phyloP scores from a whole-genome alignment of 2,797 vertebrate species.

The Sebastes umbrosus region DNA sequence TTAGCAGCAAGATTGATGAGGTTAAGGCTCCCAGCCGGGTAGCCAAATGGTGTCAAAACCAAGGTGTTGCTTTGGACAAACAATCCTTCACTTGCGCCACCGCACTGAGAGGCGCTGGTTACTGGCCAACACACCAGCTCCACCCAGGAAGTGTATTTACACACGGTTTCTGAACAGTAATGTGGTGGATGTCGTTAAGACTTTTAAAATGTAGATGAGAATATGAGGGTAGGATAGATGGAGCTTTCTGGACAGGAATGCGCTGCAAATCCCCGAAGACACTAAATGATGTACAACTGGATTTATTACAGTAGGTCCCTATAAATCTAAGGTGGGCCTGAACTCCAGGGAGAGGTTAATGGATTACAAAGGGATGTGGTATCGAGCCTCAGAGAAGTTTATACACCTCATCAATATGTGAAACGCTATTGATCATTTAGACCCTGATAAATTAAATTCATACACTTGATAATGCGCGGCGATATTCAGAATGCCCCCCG shows the following conservation, averaged over 20 bases:
- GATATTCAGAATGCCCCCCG: constrained; percentile 67
- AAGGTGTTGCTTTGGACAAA: constrained; percentile 73
- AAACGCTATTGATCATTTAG: constrained; percentile 85
- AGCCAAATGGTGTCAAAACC: constrained; percentile 77
- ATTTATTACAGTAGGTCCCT: constrained; percentile 86
- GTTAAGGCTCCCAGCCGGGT: constrained; percentile 77
- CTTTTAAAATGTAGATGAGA: constrained; percentile 58
- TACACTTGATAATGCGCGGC: constrained; percentile 80
- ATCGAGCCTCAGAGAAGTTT: constrained; percentile 87
- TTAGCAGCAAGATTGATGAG: constrained; percentile 86
- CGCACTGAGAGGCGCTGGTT: constrained; percentile 10
- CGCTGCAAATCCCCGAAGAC: constrained; percentile 82
- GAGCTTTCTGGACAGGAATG: constrained; percentile 75
- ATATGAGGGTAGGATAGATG: constrained; percentile 63
- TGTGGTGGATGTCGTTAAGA: constrained; percentile 16
- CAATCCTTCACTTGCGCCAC: constrained; percentile 32
- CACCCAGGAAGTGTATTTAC: constrained; percentile 1
- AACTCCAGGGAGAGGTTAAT: constrained; percentile 90
- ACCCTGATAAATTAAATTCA: constrained; percentile 86
- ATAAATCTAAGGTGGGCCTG: constrained; percentile 88
- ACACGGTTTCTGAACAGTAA: constrained; percentile 2
- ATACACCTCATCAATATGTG: constrained; percentile 88
- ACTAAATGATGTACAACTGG: constrained; percentile 88
- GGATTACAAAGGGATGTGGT: constrained; percentile 89
- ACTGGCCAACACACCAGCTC: not conserved